phyloP scores from a whole-genome alignment of 2,888 invertebrate genomes.

The Drosophila heteroneura region DNA sequence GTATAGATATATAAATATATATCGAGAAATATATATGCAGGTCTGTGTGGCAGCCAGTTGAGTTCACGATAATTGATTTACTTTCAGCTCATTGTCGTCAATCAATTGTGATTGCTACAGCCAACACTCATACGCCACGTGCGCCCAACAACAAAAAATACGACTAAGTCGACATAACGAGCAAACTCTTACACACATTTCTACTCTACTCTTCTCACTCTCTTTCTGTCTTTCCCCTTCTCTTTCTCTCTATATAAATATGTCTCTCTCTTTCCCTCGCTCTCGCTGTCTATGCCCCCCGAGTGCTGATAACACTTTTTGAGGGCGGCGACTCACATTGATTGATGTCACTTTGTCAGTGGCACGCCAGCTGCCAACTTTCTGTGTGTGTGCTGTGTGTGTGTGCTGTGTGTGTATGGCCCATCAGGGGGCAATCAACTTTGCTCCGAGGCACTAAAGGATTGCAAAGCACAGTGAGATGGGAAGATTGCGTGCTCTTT shows the following conservation, averaged over 20 bases:
- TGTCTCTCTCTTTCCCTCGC: no score
- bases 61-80: conserved; percentile 76
- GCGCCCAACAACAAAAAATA: conserved; percentile 37
- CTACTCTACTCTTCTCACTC: not conserved
- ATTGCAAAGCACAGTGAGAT: conserved; percentile 10
- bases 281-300: conserved; percentile 45
- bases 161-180: conserved; percentile 45
- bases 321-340: conserved; percentile 50
- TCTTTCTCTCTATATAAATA: not conserved
- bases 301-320: conserved; percentile 66
- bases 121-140: conserved; percentile 77
- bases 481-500: conserved; percentile 4
- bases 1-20: not conserved
- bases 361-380: conserved; percentile 30
- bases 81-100: conserved; percentile 75
- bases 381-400: not conserved
- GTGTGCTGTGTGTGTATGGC: not conserved
- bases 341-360: conserved; percentile 75
- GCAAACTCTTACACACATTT: conserved; percentile 10
- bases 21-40: not conserved
- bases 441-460: conserved; percentile 45
- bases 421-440: conserved; percentile 53
- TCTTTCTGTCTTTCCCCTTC: not conserved
- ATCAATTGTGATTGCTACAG: conserved; percentile 69
- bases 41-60: conserved; percentile 40